phyloP scores from a whole-genome alignment of 2,113 vertebrate genomes.

The Hippocampus comes region DNA sequence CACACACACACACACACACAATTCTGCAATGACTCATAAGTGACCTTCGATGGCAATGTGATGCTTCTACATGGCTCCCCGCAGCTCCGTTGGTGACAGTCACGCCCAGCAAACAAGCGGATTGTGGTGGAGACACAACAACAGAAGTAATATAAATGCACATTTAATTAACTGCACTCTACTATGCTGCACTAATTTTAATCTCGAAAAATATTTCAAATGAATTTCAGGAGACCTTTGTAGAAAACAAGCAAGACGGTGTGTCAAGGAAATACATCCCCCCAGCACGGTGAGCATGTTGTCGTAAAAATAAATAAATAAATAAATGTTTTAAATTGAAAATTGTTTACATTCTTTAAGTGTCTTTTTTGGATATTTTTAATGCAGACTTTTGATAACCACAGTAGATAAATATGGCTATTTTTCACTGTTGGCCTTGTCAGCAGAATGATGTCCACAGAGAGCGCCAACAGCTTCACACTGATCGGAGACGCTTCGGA shows the following conservation, averaged over 20 bases:
- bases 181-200: neutral
- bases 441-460: slow-evolving; percentile 96
- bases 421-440: slow-evolving; percentile 15
- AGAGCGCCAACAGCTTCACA: slow-evolving; percentile 98
- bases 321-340: neutral
- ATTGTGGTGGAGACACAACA: slow-evolving; percentile 72
- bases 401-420: neutral
- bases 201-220: neutral
- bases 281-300: slow-evolving; percentile 81
- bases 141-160: slow-evolving; percentile 72
- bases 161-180: too few relatives aligned
- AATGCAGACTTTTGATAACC: neutral
- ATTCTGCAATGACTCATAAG: too few relatives aligned
- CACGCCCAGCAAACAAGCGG: slow-evolving; percentile 77
- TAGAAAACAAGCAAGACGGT: slow-evolving; percentile 87
- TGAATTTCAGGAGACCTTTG: slow-evolving; percentile 80
- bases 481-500: slow-evolving; percentile 95
- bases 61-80: neutral
- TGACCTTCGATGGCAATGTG: neutral
- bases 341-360: neutral
- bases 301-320: neutral
- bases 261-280: slow-evolving; percentile 90
- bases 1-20: too few relatives aligned
- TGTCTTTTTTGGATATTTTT: neutral
- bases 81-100: slow-evolving; percentile 86